A percentile compares a stretch with the other conserved stretches of the same genome.
Conservation (phyloP, 2,888 invertebrate species). For the Campopleginae sp. region DNA sequence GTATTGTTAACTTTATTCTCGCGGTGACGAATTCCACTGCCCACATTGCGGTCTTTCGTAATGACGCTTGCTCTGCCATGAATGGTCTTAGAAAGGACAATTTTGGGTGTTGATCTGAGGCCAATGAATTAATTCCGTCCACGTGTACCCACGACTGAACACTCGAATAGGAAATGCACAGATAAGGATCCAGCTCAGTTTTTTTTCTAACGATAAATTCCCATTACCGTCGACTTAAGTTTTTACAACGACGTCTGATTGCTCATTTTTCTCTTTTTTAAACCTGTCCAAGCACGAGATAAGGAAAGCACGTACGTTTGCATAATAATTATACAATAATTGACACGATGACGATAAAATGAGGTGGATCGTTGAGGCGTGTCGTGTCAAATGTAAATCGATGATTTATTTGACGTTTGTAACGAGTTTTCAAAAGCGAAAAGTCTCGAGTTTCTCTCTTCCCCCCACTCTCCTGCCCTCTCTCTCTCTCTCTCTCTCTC, state of each 20-base stretch:
- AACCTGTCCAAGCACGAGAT: constrained; percentile 9
- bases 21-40: neutral
- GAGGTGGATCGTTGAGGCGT: neutral
- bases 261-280: neutral
- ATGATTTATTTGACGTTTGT: constrained; percentile 6
- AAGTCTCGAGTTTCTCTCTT: constrained; percentile 5
- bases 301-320: constrained; percentile 16
- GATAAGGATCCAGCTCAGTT: neutral
- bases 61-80: neutral
- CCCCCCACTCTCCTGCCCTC: constrained; percentile 7
- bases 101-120: neutral
- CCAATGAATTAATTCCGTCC: neutral
- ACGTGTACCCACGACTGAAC: neutral
- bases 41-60: neutral
- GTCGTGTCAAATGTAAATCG: neutral
- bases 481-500: neutral
- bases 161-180: neutral
- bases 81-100: neutral
- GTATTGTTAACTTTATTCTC: neutral
- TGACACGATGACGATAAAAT: neutral
- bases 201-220: neutral
- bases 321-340: constrained; percentile 10
- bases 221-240: neutral
- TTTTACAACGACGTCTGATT: neutral
- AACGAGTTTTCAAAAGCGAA: constrained; percentile 5